Evolutionary conservation across 2,113 vertebrate species (phyloP), one percentile per base, ranked within the genome.

Genomic region (Brachyhypopomus gauderio): DNA sequence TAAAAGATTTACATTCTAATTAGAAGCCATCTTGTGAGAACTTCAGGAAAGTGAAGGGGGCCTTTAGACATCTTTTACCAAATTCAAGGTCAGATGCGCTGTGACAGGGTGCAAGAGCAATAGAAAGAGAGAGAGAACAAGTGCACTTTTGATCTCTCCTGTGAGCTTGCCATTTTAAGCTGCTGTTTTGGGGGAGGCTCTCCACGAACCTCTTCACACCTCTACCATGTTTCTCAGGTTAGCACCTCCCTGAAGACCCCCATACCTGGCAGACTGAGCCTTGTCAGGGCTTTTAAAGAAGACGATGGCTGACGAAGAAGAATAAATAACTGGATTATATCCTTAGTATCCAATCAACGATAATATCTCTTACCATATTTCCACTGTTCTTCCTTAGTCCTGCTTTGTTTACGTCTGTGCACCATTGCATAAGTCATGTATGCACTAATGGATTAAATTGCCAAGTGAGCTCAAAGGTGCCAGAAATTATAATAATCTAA

Each of bases 391-490:
- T 45, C 20, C 8, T 16, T 20, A 48, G 8, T 0, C 19, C 9
- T 52, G 55, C 34, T 23, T 11, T 60, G 27, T 34, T n/a, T 60
- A 23, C 73, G 19, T 9, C 34, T 63, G 27, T 34, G 22, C 17
- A 19, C 36, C 66, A 67, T 52, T 1, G 38, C 19, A 25, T 48
- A n/a, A 14, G n/a, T 34, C 60, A 30, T 58, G 20, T 55, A 45
- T 38, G 36, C 41, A 34, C 52, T 23, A 45, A 48, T 72, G 19
- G 55, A 79, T 72, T 34, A 58, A 86, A 88, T 84, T 71, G 81
- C 77, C 80, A 81, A 79, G 78, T 79, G 85, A 85, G 23, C 81
- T 85, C 86, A 83, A 86, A 84, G 79, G 81, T 87, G 89, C 79
- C 85, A 88, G 62, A 78, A 30, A 25, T 66, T 73, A 88, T 90